Evolutionary conservation across 2,113 vertebrate species (phyloP), one percentile per base, ranked within the genome.

Genomic region (Diadophis punctatus): DNA sequence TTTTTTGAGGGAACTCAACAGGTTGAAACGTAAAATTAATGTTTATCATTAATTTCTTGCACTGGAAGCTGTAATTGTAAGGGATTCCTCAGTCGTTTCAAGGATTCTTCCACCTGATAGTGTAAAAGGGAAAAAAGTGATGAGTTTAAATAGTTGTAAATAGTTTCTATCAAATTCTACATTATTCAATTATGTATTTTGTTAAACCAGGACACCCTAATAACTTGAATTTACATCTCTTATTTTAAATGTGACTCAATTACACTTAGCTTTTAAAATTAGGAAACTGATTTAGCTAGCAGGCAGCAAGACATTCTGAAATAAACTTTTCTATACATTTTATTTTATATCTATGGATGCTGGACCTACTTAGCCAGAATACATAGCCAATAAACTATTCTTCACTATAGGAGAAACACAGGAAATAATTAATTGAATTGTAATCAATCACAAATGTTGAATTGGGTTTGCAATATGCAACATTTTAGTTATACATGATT

Each of bases 41-140:
- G 96, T 97, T 97, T 98, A 91, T 96, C 93, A 43, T 12, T 94
- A 60, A 98, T 97, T 91, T 98, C 97, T 93, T 98, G 97, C 43
- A 98, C 92, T 8, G 98, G 98, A 25, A 98, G 96, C 91, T 93
- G 97, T 90, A 98, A 96, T 23, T 93, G 96, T 88, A 98, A 98
- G 55, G 98, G 97, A 5, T 97, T 97, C 80, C 97, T 98, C 93
- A 99, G 96, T 4, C 96, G 97, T 89, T 93, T 97, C 93, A 99
- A 96, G 89, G 98, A 98, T 53, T 98, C 98, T 95, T 98, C 98
- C 86, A 98, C 97, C 99, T 99, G 96, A 89, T 11, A 90, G 1
- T 2, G 30, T 25, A 58, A 96, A 60, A 93, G 63, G 95, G 63
- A 89, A 90, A 84, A 91, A 53, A 18, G 91, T 90, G 39, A 43